phyloP scores from a whole-genome alignment of 2,888 invertebrate genomes.

The Hetaerina titia region DNA sequence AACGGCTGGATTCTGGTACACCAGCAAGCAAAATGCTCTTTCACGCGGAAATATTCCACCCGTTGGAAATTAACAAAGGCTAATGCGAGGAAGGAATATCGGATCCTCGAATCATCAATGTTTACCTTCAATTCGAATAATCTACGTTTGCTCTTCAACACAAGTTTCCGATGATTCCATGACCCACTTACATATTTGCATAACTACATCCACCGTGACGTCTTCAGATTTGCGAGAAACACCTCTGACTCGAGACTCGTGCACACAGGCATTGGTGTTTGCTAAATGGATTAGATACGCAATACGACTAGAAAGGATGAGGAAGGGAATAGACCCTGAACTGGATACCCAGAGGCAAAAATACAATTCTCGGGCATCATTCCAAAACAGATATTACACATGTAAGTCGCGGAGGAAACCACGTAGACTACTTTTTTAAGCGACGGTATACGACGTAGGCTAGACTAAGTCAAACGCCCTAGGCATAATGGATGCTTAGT shows the following conservation, averaged over 20 bases:
- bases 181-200: too few relatives aligned
- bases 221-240: not conserved
- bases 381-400: not conserved
- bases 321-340: not conserved
- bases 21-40: too few relatives aligned
- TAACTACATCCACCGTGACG: not conserved
- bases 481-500: too few relatives aligned
- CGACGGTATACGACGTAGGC: too few relatives aligned
- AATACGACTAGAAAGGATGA: not conserved
- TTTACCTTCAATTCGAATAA: not conserved
- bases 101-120: not conserved
- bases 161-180: not conserved
- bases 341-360: not conserved
- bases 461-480: too few relatives aligned
- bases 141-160: not conserved
- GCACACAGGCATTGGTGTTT: not conserved
- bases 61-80: not conserved
- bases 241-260: not conserved
- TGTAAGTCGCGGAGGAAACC: too few relatives aligned
- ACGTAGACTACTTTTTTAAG: too few relatives aligned
- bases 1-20: too few relatives aligned
- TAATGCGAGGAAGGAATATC: not conserved
- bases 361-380: not conserved
- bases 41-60: too few relatives aligned
- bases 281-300: not conserved